A percentile compares a stretch with the other conserved stretches of the same genome.
Evolutionary conservation across 2,888 invertebrate species (phyloP).

Genomic region (Protonemura montana): DNA sequence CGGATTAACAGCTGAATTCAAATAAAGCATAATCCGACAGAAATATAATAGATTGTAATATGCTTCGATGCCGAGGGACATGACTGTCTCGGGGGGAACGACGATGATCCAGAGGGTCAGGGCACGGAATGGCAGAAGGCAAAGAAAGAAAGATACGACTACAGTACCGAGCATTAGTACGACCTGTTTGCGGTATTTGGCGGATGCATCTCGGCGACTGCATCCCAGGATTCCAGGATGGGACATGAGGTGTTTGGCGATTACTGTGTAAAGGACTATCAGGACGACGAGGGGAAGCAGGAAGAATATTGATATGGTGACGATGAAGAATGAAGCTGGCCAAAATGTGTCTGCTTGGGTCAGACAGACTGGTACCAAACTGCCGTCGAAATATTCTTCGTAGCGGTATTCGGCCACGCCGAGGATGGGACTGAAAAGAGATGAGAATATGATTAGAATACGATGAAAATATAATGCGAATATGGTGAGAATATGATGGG

Average conservation of each 20-base stretch:
- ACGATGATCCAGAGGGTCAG: slow-evolving; percentile 88
- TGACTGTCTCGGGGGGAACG: slow-evolving; percentile 69
- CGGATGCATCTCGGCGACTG: slow-evolving; percentile 57
- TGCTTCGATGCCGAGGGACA: slow-evolving; percentile 76
- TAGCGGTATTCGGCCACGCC: slow-evolving; percentile 79
- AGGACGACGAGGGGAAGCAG: slow-evolving; percentile 82
- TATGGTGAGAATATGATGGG: too few species aligned
- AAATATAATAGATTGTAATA: slow-evolving; percentile 86
- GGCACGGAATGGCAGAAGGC: slow-evolving; percentile 87
- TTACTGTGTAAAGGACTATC: slow-evolving; percentile 82
- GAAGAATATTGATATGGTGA: slow-evolving; percentile 84
- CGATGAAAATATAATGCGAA: too few species aligned
- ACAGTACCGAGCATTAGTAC: slow-evolving; percentile 90
- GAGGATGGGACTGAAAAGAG: slow-evolving; percentile 79
- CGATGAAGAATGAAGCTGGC: slow-evolving; percentile 81
- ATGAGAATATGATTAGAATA: slow-evolving; percentile 56
- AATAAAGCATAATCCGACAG: slow-evolving; percentile 85
- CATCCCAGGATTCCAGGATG: slow-evolving; percentile 75
- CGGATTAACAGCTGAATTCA: slow-evolving; percentile 91
- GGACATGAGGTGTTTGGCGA: slow-evolving; percentile 84
- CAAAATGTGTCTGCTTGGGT: slow-evolving; percentile 81
- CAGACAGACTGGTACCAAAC: slow-evolving; percentile 77
- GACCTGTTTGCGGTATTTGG: slow-evolving; percentile 66
- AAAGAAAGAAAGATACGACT: slow-evolving; percentile 88
- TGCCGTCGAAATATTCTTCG: slow-evolving; percentile 76